A percentile compares a stretch with the other conserved stretches of the same genome.
phyloP scores from a whole-genome alignment of 2,888 invertebrate genomes.

The Protonemura montana region DNA sequence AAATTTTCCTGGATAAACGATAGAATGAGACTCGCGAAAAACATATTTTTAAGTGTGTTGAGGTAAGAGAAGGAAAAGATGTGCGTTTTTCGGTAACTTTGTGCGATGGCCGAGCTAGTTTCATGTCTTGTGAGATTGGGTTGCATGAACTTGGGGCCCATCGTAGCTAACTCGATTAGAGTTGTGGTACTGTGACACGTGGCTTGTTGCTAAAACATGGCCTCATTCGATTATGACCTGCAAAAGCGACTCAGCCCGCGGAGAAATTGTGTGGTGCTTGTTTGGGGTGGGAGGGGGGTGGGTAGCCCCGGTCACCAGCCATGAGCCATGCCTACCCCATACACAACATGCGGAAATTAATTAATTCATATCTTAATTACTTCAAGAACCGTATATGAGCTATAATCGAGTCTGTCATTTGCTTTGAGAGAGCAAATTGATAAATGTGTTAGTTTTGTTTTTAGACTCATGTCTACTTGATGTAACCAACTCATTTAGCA shows the following conservation, averaged over 20 bases:
- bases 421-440: background rate
- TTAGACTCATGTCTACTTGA: no score
- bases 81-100: no score
- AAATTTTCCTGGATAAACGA: no score
- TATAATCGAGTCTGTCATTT: background rate
- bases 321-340: background rate
- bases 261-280: background rate
- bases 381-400: background rate
- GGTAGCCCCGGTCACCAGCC: background rate
- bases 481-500: no score
- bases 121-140: no score
- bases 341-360: background rate
- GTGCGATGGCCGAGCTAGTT: no score
- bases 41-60: no score
- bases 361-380: background rate
- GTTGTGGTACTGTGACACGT: background rate
- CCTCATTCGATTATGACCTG: background rate
- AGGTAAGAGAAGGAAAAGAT: no score
- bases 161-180: background rate
- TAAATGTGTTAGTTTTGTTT: background rate
- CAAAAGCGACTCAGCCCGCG: background rate
- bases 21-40: no score
- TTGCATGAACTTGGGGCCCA: no score
- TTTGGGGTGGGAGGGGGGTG: background rate
- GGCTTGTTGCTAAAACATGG: background rate